Evolutionary conservation across 2,113 vertebrate species (phyloP), one percentile per base, ranked within the genome.

Genomic region (Verasper variegatus): DNA sequence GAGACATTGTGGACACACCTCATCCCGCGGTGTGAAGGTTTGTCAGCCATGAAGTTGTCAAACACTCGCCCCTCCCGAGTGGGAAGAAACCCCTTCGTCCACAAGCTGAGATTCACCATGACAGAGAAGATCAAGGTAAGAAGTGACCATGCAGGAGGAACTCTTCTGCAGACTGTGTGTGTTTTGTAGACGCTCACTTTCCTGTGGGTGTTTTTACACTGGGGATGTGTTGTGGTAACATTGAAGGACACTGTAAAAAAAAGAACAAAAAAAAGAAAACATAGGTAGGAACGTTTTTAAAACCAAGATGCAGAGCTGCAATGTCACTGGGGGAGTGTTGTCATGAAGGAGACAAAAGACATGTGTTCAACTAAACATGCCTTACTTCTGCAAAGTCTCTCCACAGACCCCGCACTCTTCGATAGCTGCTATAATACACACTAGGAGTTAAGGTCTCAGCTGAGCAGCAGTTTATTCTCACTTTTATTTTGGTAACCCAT

Each of bases 111-210:
- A 74, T 80, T 97, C 83, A 92, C 92, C 80, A 49, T 88, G 72
- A 74, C 93, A 79, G 93, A 95, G 80, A 96, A 95, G 93, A 92
- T 95, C 84, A 94, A 95, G 97, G 96, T 98, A 90, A 95, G 94
- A 47, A 11, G 11, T 1, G 3, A 14, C n/a, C 0, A 47, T 2
- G 47, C 15, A 7, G 47, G 47, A 49, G 47, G 7, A 51, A 51
- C 18, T 4, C 3, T 51, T 20, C 13, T 45, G 42, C 13, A 45
- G 10, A 2, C 42, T 45, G 42, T 13, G 40, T 27, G 37, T 12
- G 40, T 31, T 31, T 31, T 13, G 40, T 9, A 9, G 35, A 37
- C 9, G 9, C 35, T 37, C 35, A 35, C 35, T 35, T 35, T 35
- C 35, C 35, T 37, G 35, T 37, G 35, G 35, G 35, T 37, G 45